These are phyloP conservation scores for Dendronephthya gigantea DNA, from an alignment of 64 coral and sea anemone genomes.

Conservation along the genomic window DNA sequence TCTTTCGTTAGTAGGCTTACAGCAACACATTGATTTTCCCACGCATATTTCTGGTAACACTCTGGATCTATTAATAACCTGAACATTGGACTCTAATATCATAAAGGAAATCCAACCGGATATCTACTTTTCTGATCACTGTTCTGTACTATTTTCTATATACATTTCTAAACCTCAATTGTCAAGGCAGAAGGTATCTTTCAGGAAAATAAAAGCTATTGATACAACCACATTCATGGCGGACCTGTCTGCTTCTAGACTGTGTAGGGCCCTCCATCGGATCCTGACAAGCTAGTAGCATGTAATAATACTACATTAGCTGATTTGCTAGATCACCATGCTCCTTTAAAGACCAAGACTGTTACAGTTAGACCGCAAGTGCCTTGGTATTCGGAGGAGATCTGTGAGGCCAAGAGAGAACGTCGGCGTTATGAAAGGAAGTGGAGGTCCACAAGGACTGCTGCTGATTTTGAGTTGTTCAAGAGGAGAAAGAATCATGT, in stretches of 20 bases:
- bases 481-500: slow-evolving; percentile 8
- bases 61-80: slow-evolving; percentile 34
- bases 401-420: slow-evolving; percentile 22
- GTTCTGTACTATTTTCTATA: not conserved
- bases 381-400: slow-evolving; percentile 33
- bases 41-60: slow-evolving; percentile 42
- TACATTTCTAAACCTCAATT: slow-evolving; percentile 10
- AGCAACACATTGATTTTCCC: slow-evolving; percentile 22
- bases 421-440: slow-evolving; percentile 13
- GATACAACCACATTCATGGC: slow-evolving; percentile 8
- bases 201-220: slow-evolving; percentile 30
- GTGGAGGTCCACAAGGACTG: slow-evolving; percentile 13
- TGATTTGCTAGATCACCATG: not conserved
- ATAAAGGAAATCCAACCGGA: slow-evolving; percentile 17
- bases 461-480: not conserved
- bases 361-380: slow-evolving; percentile 3
- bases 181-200: slow-evolving; percentile 30
- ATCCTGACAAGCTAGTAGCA: slow-evolving; percentile 1
- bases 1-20: not conserved
- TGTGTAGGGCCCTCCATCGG: slow-evolving; percentile 24
- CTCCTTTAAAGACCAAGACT: not conserved
- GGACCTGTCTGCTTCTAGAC: slow-evolving; percentile 12
- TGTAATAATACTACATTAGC: not conserved
- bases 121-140: slow-evolving; percentile 26
- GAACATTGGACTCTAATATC: slow-evolving; percentile 18